Evolutionary conservation across 2,888 invertebrate species (phyloP), one percentile per base, ranked within the genome.

Genomic region (Hirtodrosophila trivittata): DNA sequence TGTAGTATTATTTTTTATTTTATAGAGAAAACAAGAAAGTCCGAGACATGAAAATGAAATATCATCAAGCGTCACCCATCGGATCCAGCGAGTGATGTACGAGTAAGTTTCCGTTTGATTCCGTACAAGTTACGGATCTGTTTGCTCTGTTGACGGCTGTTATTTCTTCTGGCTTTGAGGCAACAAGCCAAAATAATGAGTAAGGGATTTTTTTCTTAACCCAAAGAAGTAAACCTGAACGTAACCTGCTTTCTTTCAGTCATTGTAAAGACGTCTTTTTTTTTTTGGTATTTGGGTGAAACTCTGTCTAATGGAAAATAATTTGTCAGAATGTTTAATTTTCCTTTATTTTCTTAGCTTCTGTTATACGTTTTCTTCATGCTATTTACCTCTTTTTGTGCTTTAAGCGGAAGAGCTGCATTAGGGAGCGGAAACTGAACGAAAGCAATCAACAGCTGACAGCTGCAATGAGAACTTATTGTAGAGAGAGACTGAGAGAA

Each of bases 11-110:
- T 62, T 37, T 47, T 33, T 45, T 47, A 35, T 51, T 52, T 64
- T 46, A 38, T 56, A 60, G 75, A 47, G 84, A 86, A 86, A 81
- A 80, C 67, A 71, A 74, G 77, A 76, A 83, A 78, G 69, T 62
- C 76, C 70, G 55, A 55, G 64, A 72, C 60, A 63, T 42, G 67
- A 81, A 85, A 86, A 59, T 76, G 67, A 80, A 86, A 63, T 83
- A 80, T 80, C 80, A 81, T 81, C 62, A 50, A 14, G 14, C 46
- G 32, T 33, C 46, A 46, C 9, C 10, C 25, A 41, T 21, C 41
- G 6, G 18, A 55, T 45, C 64, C 64, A 45, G 30, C 46, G 35
- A 35, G 28, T n/a, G 7, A 28, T 33, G 12, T 33, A 13, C 9
- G 21, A 16, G 16, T 16, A 6, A 3, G 18, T 18, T 32, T 42